phyloP scores from a whole-genome alignment of 2,797 vertebrate species.

The Myotis myotis region DNA sequence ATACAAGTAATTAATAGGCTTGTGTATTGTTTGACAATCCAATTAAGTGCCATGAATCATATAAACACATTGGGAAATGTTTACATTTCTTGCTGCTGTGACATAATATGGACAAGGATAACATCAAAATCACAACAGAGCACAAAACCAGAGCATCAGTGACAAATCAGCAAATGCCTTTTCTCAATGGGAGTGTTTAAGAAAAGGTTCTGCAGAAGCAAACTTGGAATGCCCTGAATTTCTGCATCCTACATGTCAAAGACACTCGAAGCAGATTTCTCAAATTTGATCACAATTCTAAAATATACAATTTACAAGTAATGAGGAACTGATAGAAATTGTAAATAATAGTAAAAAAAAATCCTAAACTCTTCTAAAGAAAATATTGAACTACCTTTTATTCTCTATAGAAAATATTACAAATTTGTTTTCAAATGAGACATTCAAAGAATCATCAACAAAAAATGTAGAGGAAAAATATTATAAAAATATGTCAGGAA shows the following conservation, averaged over 20 bases:
- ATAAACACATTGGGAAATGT: neutral
- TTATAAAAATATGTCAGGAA: neutral
- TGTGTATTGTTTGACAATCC: conserved; percentile 24
- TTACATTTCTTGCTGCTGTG: neutral
- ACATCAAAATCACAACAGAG: neutral
- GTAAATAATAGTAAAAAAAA: neutral
- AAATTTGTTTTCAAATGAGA: neutral
- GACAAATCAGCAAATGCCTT: neutral
- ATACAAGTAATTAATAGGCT: neutral
- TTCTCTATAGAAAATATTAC: neutral
- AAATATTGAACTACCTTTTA: neutral
- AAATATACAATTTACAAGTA: neutral
- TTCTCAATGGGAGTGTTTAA: neutral
- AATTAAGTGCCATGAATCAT: conserved; percentile 25
- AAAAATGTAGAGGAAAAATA: neutral
- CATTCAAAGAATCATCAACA: neutral
- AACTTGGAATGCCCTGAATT: neutral
- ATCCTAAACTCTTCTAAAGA: neutral
- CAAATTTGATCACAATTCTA: neutral
- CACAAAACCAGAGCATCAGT: neutral
- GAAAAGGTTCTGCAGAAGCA: neutral
- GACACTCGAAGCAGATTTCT: neutral
- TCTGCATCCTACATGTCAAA: neutral
- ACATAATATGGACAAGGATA: neutral
- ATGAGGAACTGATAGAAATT: neutral